A percentile compares a stretch with the other conserved stretches of the same genome.
phyloP scores from a whole-genome alignment of 2,113 vertebrate genomes.

The Parus major region DNA sequence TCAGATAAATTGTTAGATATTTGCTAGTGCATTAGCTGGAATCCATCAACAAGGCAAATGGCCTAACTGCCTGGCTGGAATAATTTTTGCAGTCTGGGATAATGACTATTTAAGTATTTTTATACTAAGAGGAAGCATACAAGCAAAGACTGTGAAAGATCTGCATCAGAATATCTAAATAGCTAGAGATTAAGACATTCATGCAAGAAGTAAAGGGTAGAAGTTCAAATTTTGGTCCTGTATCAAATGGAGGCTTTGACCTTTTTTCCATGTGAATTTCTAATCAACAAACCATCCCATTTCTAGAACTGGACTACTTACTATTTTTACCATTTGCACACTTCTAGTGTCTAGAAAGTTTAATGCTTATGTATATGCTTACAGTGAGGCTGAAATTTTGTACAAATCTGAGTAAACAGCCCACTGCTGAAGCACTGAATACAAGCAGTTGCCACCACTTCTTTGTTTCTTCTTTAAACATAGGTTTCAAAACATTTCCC shows the following conservation, averaged over 20 bases:
- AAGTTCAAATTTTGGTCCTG: not conserved
- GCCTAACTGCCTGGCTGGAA: not conserved
- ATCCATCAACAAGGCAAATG: not conserved
- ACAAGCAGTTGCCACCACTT: not conserved
- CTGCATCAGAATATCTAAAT: not conserved
- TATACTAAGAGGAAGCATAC: not conserved
- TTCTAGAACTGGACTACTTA: not conserved
- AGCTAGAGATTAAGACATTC: not conserved
- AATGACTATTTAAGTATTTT: slow-evolving; percentile 16
- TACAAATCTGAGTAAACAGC: not conserved
- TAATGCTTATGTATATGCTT: not conserved
- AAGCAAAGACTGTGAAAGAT: not conserved
- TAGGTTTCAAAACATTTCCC: not conserved
- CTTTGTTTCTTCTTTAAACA: not conserved
- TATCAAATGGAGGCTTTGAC: not conserved
- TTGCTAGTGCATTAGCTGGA: not conserved
- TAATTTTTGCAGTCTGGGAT: not conserved
- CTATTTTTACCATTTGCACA: not conserved
- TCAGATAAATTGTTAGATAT: not conserved
- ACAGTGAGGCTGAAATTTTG: not conserved
- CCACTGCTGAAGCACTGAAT: not conserved
- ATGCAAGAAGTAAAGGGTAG: not conserved
- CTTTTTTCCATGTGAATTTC: not conserved
- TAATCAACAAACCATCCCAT: not conserved
- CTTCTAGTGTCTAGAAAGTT: not conserved